Evolutionary conservation across 2,888 invertebrate genomes (phyloP).

Genomic region (Oscheius sp.): DNA sequence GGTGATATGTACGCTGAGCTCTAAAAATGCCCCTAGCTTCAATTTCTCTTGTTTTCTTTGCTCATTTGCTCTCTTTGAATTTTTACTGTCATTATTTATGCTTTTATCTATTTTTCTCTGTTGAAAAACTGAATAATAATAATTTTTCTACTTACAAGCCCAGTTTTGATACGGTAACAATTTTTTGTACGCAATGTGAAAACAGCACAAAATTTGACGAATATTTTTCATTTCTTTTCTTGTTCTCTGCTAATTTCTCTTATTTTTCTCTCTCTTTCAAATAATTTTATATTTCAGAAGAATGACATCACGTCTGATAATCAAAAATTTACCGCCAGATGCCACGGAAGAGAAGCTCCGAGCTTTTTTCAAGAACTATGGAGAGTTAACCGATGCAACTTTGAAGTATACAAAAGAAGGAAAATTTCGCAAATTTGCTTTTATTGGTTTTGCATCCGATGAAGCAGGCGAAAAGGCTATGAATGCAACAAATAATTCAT

Average conservation of each 20-base stretch:
- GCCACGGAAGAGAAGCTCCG: slow-evolving; percentile 63
- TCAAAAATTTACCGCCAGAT: slow-evolving; percentile 65
- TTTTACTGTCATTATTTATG: too few relatives aligned
- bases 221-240: too few relatives aligned
- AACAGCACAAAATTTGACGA: too few relatives aligned
- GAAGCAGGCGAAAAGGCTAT: slow-evolving; percentile 84
- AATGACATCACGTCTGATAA: slow-evolving; percentile 62
- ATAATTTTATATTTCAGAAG: not conserved
- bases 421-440: slow-evolving; percentile 91
- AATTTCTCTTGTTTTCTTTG: too few relatives aligned
- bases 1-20: too few relatives aligned
- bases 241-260: not conserved
- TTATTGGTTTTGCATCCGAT: slow-evolving; percentile 88
- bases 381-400: slow-evolving; percentile 86
- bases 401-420: slow-evolving; percentile 88
- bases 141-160: too few relatives aligned
- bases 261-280: not conserved
- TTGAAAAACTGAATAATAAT: too few relatives aligned
- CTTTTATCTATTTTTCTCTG: too few relatives aligned
- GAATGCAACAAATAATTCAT: slow-evolving; percentile 85
- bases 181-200: too few relatives aligned
- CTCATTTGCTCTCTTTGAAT: too few relatives aligned
- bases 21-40: too few relatives aligned
- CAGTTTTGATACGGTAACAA: too few relatives aligned
- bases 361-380: slow-evolving; percentile 56